phyloP scores from a whole-genome alignment of 1,140 invertebrate species.

The Drosophila ohnishii region DNA sequence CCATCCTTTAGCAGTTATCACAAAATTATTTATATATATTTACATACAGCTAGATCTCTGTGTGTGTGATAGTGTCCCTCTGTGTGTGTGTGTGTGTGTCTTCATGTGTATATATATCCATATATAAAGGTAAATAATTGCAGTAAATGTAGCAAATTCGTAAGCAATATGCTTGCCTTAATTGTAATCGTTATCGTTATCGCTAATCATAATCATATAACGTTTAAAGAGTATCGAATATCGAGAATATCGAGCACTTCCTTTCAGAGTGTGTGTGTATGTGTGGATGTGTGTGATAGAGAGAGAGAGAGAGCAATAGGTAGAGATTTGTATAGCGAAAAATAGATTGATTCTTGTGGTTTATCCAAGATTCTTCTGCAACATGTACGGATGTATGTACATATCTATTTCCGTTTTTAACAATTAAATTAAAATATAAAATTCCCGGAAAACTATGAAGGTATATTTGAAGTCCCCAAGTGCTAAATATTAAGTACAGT shows the following conservation, averaged over 20 bases:
- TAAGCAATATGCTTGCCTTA: conserved; percentile 76
- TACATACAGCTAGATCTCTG: conserved; percentile 43
- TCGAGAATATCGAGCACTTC: conserved; percentile 48
- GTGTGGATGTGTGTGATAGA: conserved; percentile 2
- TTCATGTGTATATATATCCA: conserved; percentile 29
- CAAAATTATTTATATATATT: conserved; percentile 68
- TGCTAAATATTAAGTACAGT: neutral
- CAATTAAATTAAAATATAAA: neutral
- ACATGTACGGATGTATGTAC: neutral
- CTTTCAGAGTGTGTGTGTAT: conserved; percentile 46
- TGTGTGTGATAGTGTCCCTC: conserved; percentile 18
- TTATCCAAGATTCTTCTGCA: neutral
- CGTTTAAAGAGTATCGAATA: conserved; percentile 50
- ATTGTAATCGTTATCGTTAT: conserved; percentile 35
- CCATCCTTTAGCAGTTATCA: conserved; percentile 66
- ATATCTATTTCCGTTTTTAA: neutral
- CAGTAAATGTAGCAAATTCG: conserved; percentile 79
- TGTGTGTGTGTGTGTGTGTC: conserved; percentile 20
- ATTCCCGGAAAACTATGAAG: too few species aligned
- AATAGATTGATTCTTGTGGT: conserved; percentile 7
- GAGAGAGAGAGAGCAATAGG: conserved; percentile 7
- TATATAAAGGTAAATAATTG: conserved; percentile 78
- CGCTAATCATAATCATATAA: conserved; percentile 48
- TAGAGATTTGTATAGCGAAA: conserved; percentile 25
- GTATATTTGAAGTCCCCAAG: too few species aligned